Evolutionary conservation across 2,888 invertebrate species (phyloP).

Genomic region (Lamellibrachia satsuma): DNA sequence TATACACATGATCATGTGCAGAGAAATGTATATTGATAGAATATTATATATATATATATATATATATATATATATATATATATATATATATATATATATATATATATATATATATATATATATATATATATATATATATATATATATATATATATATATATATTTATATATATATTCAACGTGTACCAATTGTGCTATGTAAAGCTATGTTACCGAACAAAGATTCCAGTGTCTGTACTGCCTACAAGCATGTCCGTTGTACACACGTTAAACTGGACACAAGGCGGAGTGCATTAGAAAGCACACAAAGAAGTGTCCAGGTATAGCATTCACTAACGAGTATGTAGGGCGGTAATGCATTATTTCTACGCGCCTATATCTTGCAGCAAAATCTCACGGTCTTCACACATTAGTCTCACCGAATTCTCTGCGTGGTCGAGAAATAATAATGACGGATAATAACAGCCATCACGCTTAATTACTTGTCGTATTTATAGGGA

Average conservation of each 20-base stretch:
- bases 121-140: too few species aligned
- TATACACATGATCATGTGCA: too few species aligned
- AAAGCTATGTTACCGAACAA: too few species aligned
- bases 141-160: too few species aligned
- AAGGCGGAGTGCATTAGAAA: not conserved
- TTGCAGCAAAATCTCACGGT: not conserved
- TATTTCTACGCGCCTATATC: not conserved
- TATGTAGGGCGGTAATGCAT: not conserved
- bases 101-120: too few species aligned
- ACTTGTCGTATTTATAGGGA: not conserved
- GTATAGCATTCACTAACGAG: not conserved
- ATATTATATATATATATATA: too few species aligned
- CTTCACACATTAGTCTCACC: not conserved
- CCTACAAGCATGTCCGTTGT: not conserved
- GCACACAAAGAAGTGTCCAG: not conserved
- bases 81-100: too few species aligned
- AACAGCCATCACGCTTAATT: not conserved
- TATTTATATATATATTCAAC: too few species aligned
- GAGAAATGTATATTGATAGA: too few species aligned
- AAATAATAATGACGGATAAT: not conserved
- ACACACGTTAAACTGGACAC: not conserved
- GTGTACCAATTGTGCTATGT: too few species aligned
- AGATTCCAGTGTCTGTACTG: not conserved
- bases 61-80: too few species aligned
- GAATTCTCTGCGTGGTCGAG: not conserved